phyloP scores from a whole-genome alignment of 2,113 vertebrate genomes.

The Spea bombifrons region DNA sequence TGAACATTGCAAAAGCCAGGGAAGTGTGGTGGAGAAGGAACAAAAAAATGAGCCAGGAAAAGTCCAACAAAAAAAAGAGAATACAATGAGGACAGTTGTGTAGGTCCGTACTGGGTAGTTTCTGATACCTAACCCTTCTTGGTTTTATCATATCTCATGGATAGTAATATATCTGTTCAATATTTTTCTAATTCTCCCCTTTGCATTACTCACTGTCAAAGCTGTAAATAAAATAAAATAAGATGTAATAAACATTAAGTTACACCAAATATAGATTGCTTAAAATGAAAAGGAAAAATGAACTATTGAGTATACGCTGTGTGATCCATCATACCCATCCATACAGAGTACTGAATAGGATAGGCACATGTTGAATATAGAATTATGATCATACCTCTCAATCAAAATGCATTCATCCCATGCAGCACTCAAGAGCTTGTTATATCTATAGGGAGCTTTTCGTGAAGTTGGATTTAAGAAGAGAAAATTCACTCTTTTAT shows the following conservation, averaged over 20 bases:
- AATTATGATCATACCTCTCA: conserved; percentile 34
- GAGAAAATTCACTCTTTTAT: conserved; percentile 30
- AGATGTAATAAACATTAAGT: neutral
- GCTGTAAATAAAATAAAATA: neutral
- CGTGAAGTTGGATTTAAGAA: conserved; percentile 16
- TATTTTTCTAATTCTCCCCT: no score
- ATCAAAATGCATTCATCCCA: conserved; percentile 44
- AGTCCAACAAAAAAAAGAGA: no score
- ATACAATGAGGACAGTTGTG: no score
- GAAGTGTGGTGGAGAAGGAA: no score
- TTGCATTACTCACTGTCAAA: no score
- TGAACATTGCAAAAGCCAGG: no score
- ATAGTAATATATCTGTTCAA: no score
- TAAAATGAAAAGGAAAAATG: neutral
- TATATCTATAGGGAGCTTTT: conserved; percentile 40
- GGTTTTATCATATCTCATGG: no score
- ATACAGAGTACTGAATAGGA: neutral
- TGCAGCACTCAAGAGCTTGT: conserved; percentile 31
- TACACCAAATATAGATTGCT: no score
- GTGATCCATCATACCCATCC: conserved; percentile 17
- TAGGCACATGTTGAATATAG: conserved; percentile 24
- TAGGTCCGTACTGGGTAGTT: no score
- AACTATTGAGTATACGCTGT: conserved; percentile 25
- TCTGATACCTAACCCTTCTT: no score
- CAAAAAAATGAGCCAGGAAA: no score